These are phyloP conservation scores for Crenuchus spilurus DNA, from an alignment of 2,797 vertebrate genomes.

Conservation along the genomic window DNA sequence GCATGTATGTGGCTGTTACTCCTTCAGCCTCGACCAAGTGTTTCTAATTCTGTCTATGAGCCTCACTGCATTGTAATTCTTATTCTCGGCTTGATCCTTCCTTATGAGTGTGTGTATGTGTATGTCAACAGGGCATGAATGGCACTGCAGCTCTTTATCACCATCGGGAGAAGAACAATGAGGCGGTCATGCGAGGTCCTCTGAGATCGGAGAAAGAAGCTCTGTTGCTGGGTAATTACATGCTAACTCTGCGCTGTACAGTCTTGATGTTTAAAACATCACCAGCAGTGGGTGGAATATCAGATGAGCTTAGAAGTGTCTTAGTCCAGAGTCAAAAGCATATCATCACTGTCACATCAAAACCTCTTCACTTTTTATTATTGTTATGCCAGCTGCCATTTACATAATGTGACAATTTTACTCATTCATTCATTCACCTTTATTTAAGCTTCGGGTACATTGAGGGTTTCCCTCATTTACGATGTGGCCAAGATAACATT, in stretches of 20 bases:
- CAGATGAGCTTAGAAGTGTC: slow-evolving; percentile 36
- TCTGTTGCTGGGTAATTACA: slow-evolving; percentile 87
- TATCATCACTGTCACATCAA: too few relatives aligned
- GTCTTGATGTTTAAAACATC: slow-evolving; percentile 51
- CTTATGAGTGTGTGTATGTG: slow-evolving; percentile 31
- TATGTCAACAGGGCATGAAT: slow-evolving; percentile 80
- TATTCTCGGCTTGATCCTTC: background rate
- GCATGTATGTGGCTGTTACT: slow-evolving; percentile 17
- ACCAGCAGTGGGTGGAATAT: slow-evolving; percentile 17
- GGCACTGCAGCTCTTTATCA: slow-evolving; percentile 81
- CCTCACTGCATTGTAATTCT: background rate
- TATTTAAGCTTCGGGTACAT: too few relatives aligned
- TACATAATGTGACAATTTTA: too few relatives aligned
- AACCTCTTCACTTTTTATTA: too few relatives aligned
- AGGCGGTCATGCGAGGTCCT: slow-evolving; percentile 76
- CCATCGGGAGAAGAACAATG: slow-evolving; percentile 82
- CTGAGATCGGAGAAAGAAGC: slow-evolving; percentile 93
- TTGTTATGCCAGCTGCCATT: too few relatives aligned
- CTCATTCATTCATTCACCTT: too few relatives aligned
- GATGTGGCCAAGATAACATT: too few relatives aligned
- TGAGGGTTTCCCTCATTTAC: too few relatives aligned
- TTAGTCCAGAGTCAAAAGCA: slow-evolving; percentile 11
- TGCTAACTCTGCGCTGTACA: slow-evolving; percentile 9
- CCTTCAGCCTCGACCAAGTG: background rate
- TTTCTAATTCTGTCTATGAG: slow-evolving; percentile 1